Evolutionary conservation across 2,797 vertebrate species (phyloP).

Genomic region (Varecia variegata): DNA sequence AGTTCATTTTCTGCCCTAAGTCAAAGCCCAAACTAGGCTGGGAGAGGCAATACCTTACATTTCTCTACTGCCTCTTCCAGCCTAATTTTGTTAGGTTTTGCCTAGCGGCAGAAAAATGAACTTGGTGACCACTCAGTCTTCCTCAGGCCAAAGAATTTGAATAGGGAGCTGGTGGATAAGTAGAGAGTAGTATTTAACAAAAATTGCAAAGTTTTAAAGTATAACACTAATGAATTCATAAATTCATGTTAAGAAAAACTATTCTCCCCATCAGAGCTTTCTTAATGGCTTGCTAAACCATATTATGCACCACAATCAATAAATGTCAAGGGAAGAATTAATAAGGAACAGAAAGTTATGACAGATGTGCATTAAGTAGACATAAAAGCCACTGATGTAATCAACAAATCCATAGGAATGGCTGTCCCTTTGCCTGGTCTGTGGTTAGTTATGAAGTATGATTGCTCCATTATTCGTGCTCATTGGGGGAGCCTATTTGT

Average conservation of each 20-base stretch:
- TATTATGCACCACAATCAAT: neutral
- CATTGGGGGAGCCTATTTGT: neutral
- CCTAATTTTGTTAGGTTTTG: neutral
- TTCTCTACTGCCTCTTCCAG: neutral
- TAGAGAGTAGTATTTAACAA: neutral
- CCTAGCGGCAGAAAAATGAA: neutral
- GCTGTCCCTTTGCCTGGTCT: neutral
- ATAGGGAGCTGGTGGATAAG: neutral
- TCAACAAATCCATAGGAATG: neutral
- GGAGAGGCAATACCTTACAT: neutral
- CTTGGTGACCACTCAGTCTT: neutral
- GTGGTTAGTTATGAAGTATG: neutral
- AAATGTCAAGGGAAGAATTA: neutral
- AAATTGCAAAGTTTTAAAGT: neutral
- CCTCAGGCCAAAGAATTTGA: neutral
- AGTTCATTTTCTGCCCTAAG: neutral
- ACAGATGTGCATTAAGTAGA: neutral
- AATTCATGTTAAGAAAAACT: neutral
- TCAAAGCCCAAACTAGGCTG: neutral
- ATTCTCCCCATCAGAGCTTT: neutral
- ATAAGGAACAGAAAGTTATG: constrained; percentile 33
- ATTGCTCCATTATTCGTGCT: neutral
- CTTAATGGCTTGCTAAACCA: neutral
- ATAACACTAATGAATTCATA: neutral
- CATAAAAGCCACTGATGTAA: neutral